Base-by-base conservation (phyloP, 2,113 vertebrate genomes). In the Pachypanchax playfairii region DNA sequence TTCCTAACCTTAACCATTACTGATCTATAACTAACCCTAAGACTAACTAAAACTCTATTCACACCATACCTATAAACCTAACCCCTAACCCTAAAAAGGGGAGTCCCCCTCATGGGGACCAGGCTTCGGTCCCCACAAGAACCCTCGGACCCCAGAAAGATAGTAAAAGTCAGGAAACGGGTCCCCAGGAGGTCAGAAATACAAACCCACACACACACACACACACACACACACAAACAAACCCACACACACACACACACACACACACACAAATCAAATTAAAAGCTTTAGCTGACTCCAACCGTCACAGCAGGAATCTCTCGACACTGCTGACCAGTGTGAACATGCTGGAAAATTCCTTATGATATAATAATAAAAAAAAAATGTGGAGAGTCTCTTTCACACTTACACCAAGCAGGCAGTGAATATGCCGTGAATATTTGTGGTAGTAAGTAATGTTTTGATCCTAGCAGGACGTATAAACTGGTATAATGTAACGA, bases 201-300 rank as follows among this genome's bases (percentile, higher is more conserved):
- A n/a, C n/a, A n/a, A n/a, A n/a, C n/a, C n/a, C n/a, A n/a, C n/a
- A n/a, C n/a, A n/a, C n/a, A n/a, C n/a, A n/a, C n/a, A n/a, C n/a
- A n/a, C n/a, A n/a, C n/a, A n/a, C n/a, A 67, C 12, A 54, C 59
- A 47, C 22, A 46, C 50, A 68, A n/a, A n/a, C n/a, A n/a, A n/a
- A n/a, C n/a, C n/a, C 24, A 38, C n/a, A 9, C 61, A 22, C 42
- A 55, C 21, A 41, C 54, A 57, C 39, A 46, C 54, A 13, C 54
- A 69, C 43, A 41, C 57, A 55, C 70, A 64, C 70, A 61, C 73
- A 77, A 58, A 54, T 68, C 59, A 82, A 79, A 87, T 87, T 76
- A 87, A 69, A 79, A 78, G 61, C 55, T 74, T 67, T 65, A 62
- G 65, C 63, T 29, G 38, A 64, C 47, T 47, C 77, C 70, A 11